phyloP scores from a whole-genome alignment of 2,888 invertebrate species.

The Prosopocoilus inquinatus region DNA sequence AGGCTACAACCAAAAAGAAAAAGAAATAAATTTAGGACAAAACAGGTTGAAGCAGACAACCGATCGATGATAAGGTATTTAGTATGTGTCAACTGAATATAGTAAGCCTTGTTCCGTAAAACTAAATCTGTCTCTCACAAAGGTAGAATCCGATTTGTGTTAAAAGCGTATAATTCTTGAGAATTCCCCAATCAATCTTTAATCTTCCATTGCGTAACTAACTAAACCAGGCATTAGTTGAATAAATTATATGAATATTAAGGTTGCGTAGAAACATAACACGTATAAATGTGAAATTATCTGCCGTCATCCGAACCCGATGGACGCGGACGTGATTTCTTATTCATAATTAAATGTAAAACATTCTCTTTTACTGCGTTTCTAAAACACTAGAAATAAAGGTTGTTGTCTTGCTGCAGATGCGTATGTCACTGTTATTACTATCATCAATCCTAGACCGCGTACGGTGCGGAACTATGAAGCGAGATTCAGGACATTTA shows the following conservation, averaged over 20 bases:
- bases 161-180: neutral
- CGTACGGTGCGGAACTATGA: slow-evolving; percentile 3
- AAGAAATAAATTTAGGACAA: slow-evolving; percentile 14
- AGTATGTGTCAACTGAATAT: slow-evolving; percentile 24
- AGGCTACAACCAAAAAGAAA: slow-evolving; percentile 12
- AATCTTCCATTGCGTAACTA: neutral
- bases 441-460: slow-evolving; percentile 11
- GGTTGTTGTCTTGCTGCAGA: slow-evolving; percentile 9
- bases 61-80: slow-evolving; percentile 25
- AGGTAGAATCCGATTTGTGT: neutral
- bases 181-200: neutral
- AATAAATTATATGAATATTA: too few relatives aligned
- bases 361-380: slow-evolving; percentile 13
- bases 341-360: slow-evolving; percentile 10
- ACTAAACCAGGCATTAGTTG: too few relatives aligned
- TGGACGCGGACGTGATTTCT: neutral
- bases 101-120: slow-evolving; percentile 15
- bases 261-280: slow-evolving; percentile 3
- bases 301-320: slow-evolving; percentile 1
- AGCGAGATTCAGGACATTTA: slow-evolving; percentile 6
- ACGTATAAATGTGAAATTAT: slow-evolving; percentile 12
- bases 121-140: neutral
- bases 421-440: slow-evolving; percentile 3
- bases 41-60: slow-evolving; percentile 25
- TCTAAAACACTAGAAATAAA: slow-evolving; percentile 14